Base-by-base conservation (phyloP, 2,113 vertebrate genomes). In the Rousettus leschenaultii region DNA sequence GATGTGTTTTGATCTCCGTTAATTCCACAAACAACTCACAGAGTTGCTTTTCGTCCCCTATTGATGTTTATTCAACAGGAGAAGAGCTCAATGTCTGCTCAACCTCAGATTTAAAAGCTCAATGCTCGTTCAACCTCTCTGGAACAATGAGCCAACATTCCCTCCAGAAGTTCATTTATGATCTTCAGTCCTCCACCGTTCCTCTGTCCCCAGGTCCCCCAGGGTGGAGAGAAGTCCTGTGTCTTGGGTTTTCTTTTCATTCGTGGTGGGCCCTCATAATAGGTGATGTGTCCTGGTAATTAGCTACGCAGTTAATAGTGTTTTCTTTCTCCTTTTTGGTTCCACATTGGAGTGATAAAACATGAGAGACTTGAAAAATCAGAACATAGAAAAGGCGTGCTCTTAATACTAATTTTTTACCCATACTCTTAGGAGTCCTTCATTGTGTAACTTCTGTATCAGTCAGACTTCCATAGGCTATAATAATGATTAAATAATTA, bases 191-290 rank as follows among this genome's bases (percentile, higher is more conserved):
- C 22, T 33, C 40, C 13, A 19, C 10, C 51, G 59, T 4, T 35
- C 2, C 40, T 89, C 93, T 79, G 45, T 35, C 84, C 28, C 63
- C 55, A 57, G 80, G 63, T 78, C 78, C 77, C 71, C 5, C 0
- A 73, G 83, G 91, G 86, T 8, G 26, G 70, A 91, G 4, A 74
- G 4, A 86, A 83, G 28, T 55, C 65, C 61, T 75, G 43, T 33
- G 90, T 94, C 88, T 95, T 96, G 88, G 82, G 73, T 80, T 90
- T 95, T 73, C 35, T 95, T 94, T 95, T 86, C 82, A 93, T 94
- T 95, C 86, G 95, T 66, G 38, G 45, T 26, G 30, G 70, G 68
- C 89, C 71, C 77, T 94, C 79, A 65, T 6, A 6, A 40, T 51
- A 92, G 86, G 66, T 57, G 73, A 89, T 77, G 24, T 33, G 80